Conservation (phyloP, 2,113 vertebrate species). For the Pluvianellus socialis region DNA sequence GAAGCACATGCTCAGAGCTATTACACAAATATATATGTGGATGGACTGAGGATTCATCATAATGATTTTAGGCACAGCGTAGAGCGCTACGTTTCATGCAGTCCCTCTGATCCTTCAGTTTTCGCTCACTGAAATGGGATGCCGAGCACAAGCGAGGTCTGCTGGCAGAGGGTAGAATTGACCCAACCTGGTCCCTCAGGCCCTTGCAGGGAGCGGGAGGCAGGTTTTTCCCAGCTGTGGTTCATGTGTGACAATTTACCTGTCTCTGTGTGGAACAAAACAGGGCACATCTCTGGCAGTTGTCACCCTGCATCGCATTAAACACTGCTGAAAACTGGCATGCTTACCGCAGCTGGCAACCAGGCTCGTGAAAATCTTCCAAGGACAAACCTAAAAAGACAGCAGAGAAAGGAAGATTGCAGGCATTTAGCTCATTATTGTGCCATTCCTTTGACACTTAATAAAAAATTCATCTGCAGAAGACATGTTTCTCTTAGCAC, state of each 20-base stretch:
- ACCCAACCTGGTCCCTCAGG: neutral
- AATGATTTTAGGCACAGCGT: neutral
- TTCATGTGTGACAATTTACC: neutral
- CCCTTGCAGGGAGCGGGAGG: neutral
- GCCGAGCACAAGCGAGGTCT: neutral
- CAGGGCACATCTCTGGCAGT: neutral
- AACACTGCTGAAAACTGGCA: neutral
- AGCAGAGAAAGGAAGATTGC: neutral
- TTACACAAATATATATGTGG: neutral
- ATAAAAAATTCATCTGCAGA: conserved; percentile 21
- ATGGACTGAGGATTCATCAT: neutral
- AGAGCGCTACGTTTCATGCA: neutral
- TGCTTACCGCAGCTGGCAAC: neutral
- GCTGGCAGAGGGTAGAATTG: neutral
- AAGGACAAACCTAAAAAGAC: neutral
- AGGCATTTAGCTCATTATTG: conserved; percentile 4
- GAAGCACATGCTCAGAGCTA: neutral
- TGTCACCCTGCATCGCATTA: neutral
- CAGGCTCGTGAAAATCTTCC: neutral
- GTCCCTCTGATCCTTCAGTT: neutral
- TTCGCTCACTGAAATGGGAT: neutral
- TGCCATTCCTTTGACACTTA: neutral
- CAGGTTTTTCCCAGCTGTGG: neutral
- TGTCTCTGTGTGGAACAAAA: neutral
- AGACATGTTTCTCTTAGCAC: neutral